These are phyloP conservation scores for Hafferia zeledoni DNA, from an alignment of 2,797 vertebrate genomes.

Conservation along the genomic window DNA sequence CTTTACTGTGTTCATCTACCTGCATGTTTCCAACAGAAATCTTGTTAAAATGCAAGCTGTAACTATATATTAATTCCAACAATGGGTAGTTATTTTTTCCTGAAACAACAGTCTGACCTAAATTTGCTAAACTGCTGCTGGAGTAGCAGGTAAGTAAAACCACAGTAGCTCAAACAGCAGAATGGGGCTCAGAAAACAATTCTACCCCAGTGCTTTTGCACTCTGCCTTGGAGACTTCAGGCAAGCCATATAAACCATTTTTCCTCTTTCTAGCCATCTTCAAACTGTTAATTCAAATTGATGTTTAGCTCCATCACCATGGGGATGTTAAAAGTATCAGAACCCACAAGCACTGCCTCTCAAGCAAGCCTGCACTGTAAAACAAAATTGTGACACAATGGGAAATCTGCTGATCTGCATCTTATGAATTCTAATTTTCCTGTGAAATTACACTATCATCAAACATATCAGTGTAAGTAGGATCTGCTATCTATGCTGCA, in stretches of 20 bases:
- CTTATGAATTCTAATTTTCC: background rate
- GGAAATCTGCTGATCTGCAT: background rate
- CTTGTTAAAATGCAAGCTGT: conserved; percentile 18
- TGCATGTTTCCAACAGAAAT: background rate
- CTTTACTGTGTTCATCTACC: background rate
- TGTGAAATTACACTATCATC: background rate
- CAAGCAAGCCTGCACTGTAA: background rate
- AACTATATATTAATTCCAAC: background rate
- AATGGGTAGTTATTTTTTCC: background rate
- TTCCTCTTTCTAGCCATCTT: background rate
- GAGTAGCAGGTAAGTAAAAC: background rate
- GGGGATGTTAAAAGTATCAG: background rate
- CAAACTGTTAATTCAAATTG: background rate
- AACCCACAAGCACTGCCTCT: background rate
- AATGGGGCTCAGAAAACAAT: background rate
- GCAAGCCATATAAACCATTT: background rate
- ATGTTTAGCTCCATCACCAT: background rate
- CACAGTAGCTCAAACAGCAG: background rate
- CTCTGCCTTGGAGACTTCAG: background rate
- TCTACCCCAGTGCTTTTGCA: background rate
- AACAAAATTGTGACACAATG: background rate
- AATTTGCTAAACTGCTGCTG: conserved; percentile 22
- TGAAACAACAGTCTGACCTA: conserved; percentile 4
- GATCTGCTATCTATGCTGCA: background rate
- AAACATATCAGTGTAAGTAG: background rate